These are phyloP conservation scores for Rhizomys pruinosus DNA, from an alignment of 2,113 vertebrate genomes.

Conservation along the genomic window DNA sequence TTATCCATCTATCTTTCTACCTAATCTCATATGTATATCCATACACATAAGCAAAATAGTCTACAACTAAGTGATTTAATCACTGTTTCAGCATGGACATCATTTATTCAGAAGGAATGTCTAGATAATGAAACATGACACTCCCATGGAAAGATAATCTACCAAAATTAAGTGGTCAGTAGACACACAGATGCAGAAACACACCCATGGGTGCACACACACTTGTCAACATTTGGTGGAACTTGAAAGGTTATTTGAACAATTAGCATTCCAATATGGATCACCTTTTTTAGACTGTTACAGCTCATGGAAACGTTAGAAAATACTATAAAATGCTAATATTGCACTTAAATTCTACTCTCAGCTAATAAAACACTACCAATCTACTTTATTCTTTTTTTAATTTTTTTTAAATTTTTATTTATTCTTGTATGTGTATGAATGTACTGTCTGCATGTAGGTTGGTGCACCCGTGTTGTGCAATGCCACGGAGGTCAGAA, in stretches of 20 bases:
- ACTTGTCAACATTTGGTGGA: neutral
- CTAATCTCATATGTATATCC: neutral
- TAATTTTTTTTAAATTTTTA: too few relatives aligned
- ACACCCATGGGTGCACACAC: neutral
- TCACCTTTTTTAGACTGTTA: neutral
- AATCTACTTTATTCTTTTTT: too few relatives aligned
- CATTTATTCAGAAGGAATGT: neutral
- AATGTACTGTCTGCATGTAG: too few relatives aligned
- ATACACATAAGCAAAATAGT: neutral
- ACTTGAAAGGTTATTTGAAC: neutral
- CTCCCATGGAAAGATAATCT: neutral
- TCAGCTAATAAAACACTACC: too few relatives aligned
- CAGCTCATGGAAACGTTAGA: neutral
- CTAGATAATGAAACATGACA: neutral
- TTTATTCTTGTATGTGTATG: too few relatives aligned
- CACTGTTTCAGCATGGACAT: neutral
- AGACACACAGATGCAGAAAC: neutral
- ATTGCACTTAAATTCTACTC: slow-evolving; percentile 40
- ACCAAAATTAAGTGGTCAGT: neutral
- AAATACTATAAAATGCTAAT: neutral
- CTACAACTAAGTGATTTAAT: neutral
- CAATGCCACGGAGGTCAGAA: too few relatives aligned
- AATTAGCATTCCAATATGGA: neutral
- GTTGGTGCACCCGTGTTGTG: too few relatives aligned
- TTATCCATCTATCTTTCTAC: neutral